phyloP scores from a whole-genome alignment of 2,113 vertebrate genomes.

The Centropristis striata region DNA sequence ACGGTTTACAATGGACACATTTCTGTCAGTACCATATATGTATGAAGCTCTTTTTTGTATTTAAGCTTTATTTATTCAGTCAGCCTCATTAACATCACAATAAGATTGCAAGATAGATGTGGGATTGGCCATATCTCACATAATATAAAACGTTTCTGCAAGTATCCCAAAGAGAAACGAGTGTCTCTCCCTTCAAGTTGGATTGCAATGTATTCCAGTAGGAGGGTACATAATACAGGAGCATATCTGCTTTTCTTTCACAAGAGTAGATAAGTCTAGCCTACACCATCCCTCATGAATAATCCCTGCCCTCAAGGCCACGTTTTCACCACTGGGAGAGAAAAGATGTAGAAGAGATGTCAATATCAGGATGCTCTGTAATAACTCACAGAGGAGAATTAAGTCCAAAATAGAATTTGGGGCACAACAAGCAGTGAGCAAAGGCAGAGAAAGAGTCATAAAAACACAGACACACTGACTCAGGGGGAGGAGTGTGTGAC shows the following conservation, averaged over 20 bases:
- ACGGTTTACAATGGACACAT: background rate
- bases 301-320: constrained; percentile 65
- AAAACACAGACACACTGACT: constrained; percentile 4
- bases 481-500: background rate
- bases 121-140: background rate
- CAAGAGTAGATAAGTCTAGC: constrained; percentile 49
- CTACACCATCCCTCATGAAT: constrained; percentile 60
- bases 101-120: background rate
- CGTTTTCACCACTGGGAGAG: constrained; percentile 41
- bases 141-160: constrained; percentile 14
- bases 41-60: background rate
- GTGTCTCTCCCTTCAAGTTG: constrained; percentile 19
- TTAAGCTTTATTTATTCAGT: constrained; percentile 10
- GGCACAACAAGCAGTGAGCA: constrained; percentile 10
- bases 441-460: constrained; percentile 14
- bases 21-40: background rate
- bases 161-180: constrained; percentile 4
- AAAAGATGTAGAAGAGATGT: constrained; percentile 8
- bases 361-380: background rate
- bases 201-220: constrained; percentile 33
- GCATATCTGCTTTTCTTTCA: constrained; percentile 43
- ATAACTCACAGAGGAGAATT: background rate
- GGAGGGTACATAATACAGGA: constrained; percentile 37
- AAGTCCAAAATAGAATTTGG: constrained; percentile 11
- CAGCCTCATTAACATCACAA: constrained; percentile 1